phyloP scores from a whole-genome alignment of 2,888 invertebrate genomes.

The Cataglyphis rosenhaueri region DNA sequence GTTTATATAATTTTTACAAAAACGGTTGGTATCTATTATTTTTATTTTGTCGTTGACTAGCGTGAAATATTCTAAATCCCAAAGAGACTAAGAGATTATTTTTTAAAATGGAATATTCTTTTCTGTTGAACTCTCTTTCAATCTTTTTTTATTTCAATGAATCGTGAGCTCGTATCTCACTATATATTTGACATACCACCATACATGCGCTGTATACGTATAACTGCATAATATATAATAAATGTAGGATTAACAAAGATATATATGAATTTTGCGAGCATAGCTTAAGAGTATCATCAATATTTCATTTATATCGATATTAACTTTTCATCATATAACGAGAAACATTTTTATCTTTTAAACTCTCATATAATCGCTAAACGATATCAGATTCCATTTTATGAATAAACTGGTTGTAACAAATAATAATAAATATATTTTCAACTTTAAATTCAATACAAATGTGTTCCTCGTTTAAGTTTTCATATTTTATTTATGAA shows the following conservation, averaged over 20 bases:
- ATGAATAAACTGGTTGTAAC: constrained; percentile 14
- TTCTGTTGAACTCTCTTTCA: constrained; percentile 27
- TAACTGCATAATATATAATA: constrained; percentile 10
- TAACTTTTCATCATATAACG: neutral
- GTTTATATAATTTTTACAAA: constrained; percentile 11
- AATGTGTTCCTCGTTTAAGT: neutral
- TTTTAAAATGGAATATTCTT: constrained; percentile 28
- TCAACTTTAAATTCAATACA: neutral
- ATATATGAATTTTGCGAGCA: neutral
- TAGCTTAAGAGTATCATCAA: neutral
- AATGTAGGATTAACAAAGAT: neutral
- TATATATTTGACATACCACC: neutral
- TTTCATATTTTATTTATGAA: constrained; percentile 27
- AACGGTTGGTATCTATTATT: constrained; percentile 10
- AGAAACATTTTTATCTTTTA: constrained; percentile 23
- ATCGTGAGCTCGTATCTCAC: neutral
- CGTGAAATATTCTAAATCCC: neutral
- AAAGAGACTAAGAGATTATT: constrained; percentile 35
- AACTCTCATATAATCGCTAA: neutral
- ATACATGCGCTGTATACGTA: neutral
- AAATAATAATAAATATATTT: constrained; percentile 17
- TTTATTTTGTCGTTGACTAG: constrained; percentile 33
- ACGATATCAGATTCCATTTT: constrained; percentile 3
- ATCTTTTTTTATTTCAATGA: constrained; percentile 35
- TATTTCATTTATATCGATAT: constrained; percentile 12